Base-by-base conservation (phyloP, 1,140 invertebrate species). In the Cherax quadricarinatus region DNA sequence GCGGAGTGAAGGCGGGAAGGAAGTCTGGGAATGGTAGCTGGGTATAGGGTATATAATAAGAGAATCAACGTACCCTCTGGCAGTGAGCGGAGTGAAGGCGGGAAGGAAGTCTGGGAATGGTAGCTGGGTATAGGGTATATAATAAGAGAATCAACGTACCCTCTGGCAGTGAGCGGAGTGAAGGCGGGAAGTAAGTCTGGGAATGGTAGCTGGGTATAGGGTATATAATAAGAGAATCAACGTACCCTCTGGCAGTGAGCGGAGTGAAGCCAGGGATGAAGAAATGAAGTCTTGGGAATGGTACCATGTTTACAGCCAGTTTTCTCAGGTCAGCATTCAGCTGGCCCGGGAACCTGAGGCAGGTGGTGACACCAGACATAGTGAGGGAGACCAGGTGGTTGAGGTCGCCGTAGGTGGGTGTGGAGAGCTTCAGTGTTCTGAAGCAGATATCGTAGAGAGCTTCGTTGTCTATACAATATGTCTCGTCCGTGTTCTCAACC, bases 401-500 rank as follows among this genome's bases (percentile, higher is more conserved):
- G 60, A 85, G 83, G 30, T 85, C 83, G 60, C 83, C 83, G 14
- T 85, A 85, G 83, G 83, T 66, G 3, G 48, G 48, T 6, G 82
- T 60, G 24, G 82, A 57, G 16, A 60, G 53, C 53, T 82, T 82
- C 10, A 57, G 57, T 0, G 53, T 57, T 24, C 51, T n/a, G 51
- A 84, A 84, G 82, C 51, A 57, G 53, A 62, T 51, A 57, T 85
- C 83, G 83, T 85, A 85, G 53, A 85, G 83, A 24, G 83, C 83
- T 30, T 85, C 83, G 83, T 85, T 85, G 83, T 85, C 83, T 48
- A 85, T 85, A 48, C 83, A 85, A 24, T 85, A 85, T 3, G 83
- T 85, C 62, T 85, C 83, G 81, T 83, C 81, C 30, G 30, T 41
- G 83, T 85, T 85, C 12, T 85, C 83, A 7, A 85, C 60, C 49